These are phyloP conservation scores for Rhabdornis inornatus DNA, from an alignment of 2,113 vertebrate species.

Conservation along the genomic window DNA sequence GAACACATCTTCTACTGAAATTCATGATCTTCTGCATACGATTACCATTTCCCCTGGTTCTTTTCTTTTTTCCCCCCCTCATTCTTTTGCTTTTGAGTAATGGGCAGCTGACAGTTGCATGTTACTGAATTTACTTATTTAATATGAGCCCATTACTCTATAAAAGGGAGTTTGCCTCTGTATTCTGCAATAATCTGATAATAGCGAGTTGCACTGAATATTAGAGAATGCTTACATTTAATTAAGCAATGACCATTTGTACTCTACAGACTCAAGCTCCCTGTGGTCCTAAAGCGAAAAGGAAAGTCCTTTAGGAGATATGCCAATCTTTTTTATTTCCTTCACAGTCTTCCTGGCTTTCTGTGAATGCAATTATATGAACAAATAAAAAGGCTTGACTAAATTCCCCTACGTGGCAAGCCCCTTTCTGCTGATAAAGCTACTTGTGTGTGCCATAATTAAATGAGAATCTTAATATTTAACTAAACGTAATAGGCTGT, in stretches of 20 bases:
- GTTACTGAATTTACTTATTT: constrained; percentile 7
- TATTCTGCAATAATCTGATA: constrained; percentile 69
- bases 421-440: constrained; percentile 80
- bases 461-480: constrained; percentile 79
- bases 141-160: neutral
- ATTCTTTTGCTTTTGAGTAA: constrained; percentile 29
- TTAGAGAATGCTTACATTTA: constrained; percentile 74
- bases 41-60: neutral
- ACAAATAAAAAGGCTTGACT: constrained; percentile 76
- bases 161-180: constrained; percentile 14
- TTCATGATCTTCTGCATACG: neutral
- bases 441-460: constrained; percentile 75
- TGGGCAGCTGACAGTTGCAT: neutral
- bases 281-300: constrained; percentile 63
- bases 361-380: constrained; percentile 79
- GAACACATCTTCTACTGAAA: neutral
- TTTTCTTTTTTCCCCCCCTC: neutral
- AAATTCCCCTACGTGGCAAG: constrained; percentile 68
- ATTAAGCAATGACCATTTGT: constrained; percentile 76
- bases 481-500: constrained; percentile 72
- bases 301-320: constrained; percentile 67
- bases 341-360: constrained; percentile 61
- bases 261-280: constrained; percentile 56
- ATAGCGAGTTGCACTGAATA: constrained; percentile 70
- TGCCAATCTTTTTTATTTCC: constrained; percentile 70